phyloP scores from a whole-genome alignment of 2,797 vertebrate species.

The Rhabdomys pumilio region DNA sequence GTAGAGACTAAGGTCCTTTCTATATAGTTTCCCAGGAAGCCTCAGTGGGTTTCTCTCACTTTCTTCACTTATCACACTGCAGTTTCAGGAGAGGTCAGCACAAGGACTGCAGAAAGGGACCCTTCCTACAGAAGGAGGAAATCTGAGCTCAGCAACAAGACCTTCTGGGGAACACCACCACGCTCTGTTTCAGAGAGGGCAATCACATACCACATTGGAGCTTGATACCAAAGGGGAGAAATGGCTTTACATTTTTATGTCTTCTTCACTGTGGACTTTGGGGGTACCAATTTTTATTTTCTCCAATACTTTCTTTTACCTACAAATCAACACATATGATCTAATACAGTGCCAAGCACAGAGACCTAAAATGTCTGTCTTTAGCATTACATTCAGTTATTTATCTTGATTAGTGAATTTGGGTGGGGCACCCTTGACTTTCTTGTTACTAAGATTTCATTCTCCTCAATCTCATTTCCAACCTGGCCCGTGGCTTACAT shows the following conservation, averaged over 20 bases:
- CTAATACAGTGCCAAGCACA: not conserved
- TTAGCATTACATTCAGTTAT: not conserved
- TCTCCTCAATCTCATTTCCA: not conserved
- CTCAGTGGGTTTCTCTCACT: not conserved
- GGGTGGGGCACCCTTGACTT: accelerated
- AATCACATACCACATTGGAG: accelerated
- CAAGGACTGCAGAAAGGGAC: not conserved
- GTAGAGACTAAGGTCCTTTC: not conserved
- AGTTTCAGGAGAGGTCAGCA: not conserved
- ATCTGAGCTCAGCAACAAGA: too few species aligned
- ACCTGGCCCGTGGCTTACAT: not conserved
- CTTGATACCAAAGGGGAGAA: not conserved
- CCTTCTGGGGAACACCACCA: not conserved
- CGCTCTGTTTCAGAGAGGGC: not conserved
- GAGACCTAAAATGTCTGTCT: not conserved
- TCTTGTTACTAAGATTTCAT: not conserved
- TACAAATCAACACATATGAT: not conserved
- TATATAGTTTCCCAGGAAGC: not conserved
- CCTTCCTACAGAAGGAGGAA: not conserved
- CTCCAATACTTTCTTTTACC: not conserved
- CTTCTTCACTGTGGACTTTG: not conserved
- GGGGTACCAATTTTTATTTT: not conserved
- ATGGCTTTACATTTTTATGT: not conserved
- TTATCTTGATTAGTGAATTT: not conserved
- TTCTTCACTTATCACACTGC: not conserved